Evolutionary conservation across 2,888 invertebrate genomes (phyloP).

Genomic region (Drosophila paramelanica): DNA sequence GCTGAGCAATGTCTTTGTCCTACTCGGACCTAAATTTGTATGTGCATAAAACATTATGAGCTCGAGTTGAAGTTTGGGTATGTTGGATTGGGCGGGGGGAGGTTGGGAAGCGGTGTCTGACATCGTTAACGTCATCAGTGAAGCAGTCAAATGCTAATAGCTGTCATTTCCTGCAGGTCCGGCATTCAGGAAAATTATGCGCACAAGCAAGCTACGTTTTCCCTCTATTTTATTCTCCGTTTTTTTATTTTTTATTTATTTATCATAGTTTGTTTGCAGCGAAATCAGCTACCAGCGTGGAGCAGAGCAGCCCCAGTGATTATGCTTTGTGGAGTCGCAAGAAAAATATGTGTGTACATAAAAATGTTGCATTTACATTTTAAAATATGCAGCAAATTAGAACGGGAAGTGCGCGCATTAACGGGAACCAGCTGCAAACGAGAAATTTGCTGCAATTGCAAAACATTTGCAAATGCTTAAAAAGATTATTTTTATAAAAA

Average conservation of each 20-base stretch:
- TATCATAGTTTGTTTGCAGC: conserved; percentile 58
- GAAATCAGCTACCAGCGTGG: conserved; percentile 30
- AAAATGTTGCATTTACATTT: conserved; percentile 75
- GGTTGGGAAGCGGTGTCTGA: conserved; percentile 33
- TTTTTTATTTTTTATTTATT: conserved; percentile 39
- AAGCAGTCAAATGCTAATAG: conserved; percentile 80
- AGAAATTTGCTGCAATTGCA: conserved; percentile 13
- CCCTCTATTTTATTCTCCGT: conserved; percentile 8
- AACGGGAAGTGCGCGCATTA: conserved; percentile 52
- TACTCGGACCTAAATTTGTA: conserved; percentile 61
- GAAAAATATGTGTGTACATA: conserved; percentile 26
- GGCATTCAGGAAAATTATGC: conserved; percentile 75
- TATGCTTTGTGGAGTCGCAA: conserved; percentile 24
- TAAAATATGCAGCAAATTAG: conserved; percentile 73
- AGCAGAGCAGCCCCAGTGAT: conserved; percentile 27
- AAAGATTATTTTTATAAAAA: conserved; percentile 1
- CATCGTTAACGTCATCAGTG: conserved; percentile 79
- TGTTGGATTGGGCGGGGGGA: neutral
- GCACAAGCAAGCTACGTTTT: conserved; percentile 64
- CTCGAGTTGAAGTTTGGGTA: conserved; percentile 15
- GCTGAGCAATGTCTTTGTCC: conserved; percentile 57
- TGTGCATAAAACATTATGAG: conserved; percentile 59
- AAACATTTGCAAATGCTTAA: conserved; percentile 22
- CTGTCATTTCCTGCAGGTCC: conserved; percentile 79
- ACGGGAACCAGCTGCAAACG: conserved; percentile 15